Evolutionary conservation across 2,888 invertebrate genomes (phyloP), one percentile per base, ranked within the genome.

Genomic region (Ellobium chinense): DNA sequence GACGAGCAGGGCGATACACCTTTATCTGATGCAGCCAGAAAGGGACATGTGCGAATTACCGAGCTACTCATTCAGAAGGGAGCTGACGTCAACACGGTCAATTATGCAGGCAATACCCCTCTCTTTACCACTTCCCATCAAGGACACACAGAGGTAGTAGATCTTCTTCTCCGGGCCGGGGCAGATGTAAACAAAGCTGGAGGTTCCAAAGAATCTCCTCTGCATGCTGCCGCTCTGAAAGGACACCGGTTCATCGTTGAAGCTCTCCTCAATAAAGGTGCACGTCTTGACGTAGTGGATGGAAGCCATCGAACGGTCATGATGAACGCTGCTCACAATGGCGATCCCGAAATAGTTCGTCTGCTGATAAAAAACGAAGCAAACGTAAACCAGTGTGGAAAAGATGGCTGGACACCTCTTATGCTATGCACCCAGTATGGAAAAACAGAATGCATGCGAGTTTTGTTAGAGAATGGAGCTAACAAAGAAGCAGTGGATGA

Each of bases 381-480:
- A 5, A 56, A 56, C 9, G 37, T 78, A 24, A 63, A 78, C 12
- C 24, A 27, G 46, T 18, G n/a, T 1, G 37, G 46, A 3, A 0
- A 9, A 0, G 18, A 65, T 56, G 78, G 65, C 21, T 37, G 70
- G 72, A 65, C 54, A 2, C 54, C 78, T 14, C 66, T 78, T 27
- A 70, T 72, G 72, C 12, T 72, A 1, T 70, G 72, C 37, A 62
- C 72, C 12, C 46, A 72, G 5, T 78, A 72, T 56, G 78, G 72
- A 21, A 24, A 78, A 9, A 54, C 56, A n/a, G 78, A 72, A 5
- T 63, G 62, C 18, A 63, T 63, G 36, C 24, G 21, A 31, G 36
- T 65, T 18, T 46, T 78, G 21, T 37, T 78, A 18, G 54, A 65
- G 34, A 54, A 72, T 1, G 72, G 46, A 1, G 78, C 78, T 21